These are phyloP conservation scores for Syrphus vitripennis DNA, from an alignment of 2,888 invertebrate genomes.

Conservation along the genomic window DNA sequence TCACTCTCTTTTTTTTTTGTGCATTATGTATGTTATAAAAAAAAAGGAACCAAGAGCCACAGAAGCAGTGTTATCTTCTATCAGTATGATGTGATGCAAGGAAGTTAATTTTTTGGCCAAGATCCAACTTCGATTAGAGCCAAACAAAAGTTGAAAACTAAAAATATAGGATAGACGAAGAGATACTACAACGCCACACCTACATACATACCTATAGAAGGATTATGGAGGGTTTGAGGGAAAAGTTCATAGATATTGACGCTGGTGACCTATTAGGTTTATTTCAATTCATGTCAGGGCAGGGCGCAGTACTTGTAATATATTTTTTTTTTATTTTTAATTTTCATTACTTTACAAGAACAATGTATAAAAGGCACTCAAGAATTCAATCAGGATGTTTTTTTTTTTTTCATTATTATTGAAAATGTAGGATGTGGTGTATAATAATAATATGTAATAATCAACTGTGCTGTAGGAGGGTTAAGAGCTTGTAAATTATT, in stretches of 20 bases:
- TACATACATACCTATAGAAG: not conserved
- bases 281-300: slow-evolving; percentile 24
- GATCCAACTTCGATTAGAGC: slow-evolving; percentile 58
- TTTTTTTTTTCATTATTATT: not conserved
- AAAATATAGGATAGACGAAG: slow-evolving; percentile 39
- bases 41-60: not conserved
- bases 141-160: slow-evolving; percentile 41
- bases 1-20: not conserved
- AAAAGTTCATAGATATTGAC: slow-evolving; percentile 40
- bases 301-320: not conserved
- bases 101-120: slow-evolving; percentile 50
- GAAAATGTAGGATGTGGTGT: not conserved
- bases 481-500: not conserved
- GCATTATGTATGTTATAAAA: not conserved
- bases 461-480: not conserved
- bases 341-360: not conserved
- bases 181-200: not conserved
- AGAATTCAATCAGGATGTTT: slow-evolving; percentile 7
- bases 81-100: slow-evolving; percentile 24
- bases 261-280: slow-evolving; percentile 40
- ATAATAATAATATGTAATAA: not conserved
- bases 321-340: not conserved
- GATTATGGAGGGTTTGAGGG: not conserved
- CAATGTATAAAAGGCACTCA: slow-evolving; percentile 21
- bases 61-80: slow-evolving; percentile 4